phyloP scores from a whole-genome alignment of 1,140 invertebrate species.

The Teleopsis dalmanni region DNA sequence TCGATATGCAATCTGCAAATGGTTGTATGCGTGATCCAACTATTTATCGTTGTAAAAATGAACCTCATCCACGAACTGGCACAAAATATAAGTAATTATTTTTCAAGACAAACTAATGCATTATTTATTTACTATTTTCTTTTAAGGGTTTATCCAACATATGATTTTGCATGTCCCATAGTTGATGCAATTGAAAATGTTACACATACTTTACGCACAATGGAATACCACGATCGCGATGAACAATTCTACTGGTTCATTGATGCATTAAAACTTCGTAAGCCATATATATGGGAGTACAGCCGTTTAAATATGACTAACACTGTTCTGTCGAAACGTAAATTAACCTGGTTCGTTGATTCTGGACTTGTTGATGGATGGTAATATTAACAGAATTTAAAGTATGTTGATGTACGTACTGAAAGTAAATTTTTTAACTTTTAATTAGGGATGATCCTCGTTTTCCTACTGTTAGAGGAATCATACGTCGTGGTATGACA shows the following conservation, averaged over 20 bases:
- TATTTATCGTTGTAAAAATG: constrained; percentile 96
- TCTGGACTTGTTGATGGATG: constrained; percentile 92
- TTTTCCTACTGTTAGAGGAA: constrained; percentile 95
- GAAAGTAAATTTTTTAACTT: background rate
- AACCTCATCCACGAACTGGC: constrained; percentile 87
- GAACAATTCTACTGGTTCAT: constrained; percentile 97
- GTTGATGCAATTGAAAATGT: constrained; percentile 96
- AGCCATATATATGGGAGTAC: constrained; percentile 94
- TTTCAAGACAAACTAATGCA: background rate
- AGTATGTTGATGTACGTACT: background rate
- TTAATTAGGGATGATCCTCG: constrained; percentile 87
- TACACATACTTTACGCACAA: constrained; percentile 94
- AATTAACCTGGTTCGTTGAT: constrained; percentile 95
- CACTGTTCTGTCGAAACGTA: constrained; percentile 94
- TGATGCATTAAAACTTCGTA: constrained; percentile 75
- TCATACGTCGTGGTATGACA: constrained; percentile 92
- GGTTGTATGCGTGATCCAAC: constrained; percentile 98
- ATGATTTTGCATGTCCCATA: constrained; percentile 99
- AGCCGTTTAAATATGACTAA: constrained; percentile 94
- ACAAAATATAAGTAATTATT: constrained; percentile 84
- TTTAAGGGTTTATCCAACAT: constrained; percentile 94
- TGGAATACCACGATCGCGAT: constrained; percentile 97
- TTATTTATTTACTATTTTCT: constrained; percentile 7
- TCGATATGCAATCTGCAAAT: constrained; percentile 94
- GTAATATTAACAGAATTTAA: constrained; percentile 35